phyloP scores from a whole-genome alignment of 2,797 vertebrate genomes.

The Gymnopithys bicolor region DNA sequence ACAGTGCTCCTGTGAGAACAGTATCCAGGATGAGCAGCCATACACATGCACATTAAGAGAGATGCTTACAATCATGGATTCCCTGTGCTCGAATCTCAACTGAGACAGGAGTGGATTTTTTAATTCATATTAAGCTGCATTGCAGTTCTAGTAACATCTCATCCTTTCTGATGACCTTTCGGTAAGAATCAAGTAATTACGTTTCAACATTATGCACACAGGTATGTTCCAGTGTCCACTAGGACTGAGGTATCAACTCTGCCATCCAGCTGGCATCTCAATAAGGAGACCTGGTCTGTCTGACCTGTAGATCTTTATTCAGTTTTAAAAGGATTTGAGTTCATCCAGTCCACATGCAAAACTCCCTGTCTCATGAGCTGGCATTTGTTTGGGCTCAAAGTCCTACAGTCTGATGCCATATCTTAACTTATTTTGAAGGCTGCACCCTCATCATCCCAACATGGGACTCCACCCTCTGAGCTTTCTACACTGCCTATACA shows the following conservation, averaged over 20 bases:
- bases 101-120: not conserved
- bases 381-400: not conserved
- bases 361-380: not conserved
- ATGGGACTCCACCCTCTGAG: not conserved
- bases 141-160: not conserved
- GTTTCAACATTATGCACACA: not conserved
- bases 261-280: not conserved
- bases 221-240: not conserved
- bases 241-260: not conserved
- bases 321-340: not conserved
- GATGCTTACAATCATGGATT: not conserved
- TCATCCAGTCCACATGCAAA: not conserved
- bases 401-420: not conserved
- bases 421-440: not conserved
- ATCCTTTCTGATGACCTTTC: not conserved
- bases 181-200: not conserved
- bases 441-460: not conserved
- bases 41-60: not conserved
- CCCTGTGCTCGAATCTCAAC: not conserved
- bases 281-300: not conserved
- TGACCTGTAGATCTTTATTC: not conserved
- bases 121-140: not conserved
- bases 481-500: not conserved
- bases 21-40: not conserved
- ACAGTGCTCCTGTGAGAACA: slow-evolving; percentile 38